Base-by-base conservation (phyloP, 37 sponge, comb jelly and placozoan species). In the Beroe forskalii region DNA sequence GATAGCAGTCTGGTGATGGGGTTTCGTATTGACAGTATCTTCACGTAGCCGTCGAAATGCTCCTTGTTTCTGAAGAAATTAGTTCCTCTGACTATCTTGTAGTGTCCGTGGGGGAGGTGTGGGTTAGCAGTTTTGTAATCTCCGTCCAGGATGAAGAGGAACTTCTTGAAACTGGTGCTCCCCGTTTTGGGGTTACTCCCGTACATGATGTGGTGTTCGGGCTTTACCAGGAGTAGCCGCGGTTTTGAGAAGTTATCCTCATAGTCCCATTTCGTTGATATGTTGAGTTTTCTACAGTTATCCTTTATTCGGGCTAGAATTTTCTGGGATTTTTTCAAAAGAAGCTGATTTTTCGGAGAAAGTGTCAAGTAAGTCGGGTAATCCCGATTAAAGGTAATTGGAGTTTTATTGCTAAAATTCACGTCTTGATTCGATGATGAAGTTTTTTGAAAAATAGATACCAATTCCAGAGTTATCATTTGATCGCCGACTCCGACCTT, bases 181-280 rank as follows among this genome's bases (percentile, higher is more conserved):
- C 66, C 66, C 4, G 66, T 63, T 63, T 63, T 63, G 6, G 66
- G 66, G n/a, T 63, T 63, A 20, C 66, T 63, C n/a, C 66, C 66
- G 25, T 63, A 63, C 4, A 63, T 24, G 4, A 63, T 63, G 66
- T 20, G 66, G 25, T 63, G 2, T 30, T 20, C 25, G 9, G 3
- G 20, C 66, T 63, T 63, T 20, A 30, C 66, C 6, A 63, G 20
- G 14, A 63, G 66, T n/a, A 63, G n/a, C 2, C 66, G 66, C 25
- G 66, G 66, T 19, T 8, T 63, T 63, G n/a, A n/a, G n/a, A n/a
- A 63, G 28, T 3, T 8, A 63, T 63, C 66, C 66, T 30, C 6
- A 30, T 28, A 63, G 66, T 63, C 25, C 66, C 66, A 63, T 4
- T 28, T 30, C 6, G 66, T 63, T 30, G 66, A 63, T n/a, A 63